Conservation (phyloP, 2,888 invertebrate species). For the Rapana venosa region DNA sequence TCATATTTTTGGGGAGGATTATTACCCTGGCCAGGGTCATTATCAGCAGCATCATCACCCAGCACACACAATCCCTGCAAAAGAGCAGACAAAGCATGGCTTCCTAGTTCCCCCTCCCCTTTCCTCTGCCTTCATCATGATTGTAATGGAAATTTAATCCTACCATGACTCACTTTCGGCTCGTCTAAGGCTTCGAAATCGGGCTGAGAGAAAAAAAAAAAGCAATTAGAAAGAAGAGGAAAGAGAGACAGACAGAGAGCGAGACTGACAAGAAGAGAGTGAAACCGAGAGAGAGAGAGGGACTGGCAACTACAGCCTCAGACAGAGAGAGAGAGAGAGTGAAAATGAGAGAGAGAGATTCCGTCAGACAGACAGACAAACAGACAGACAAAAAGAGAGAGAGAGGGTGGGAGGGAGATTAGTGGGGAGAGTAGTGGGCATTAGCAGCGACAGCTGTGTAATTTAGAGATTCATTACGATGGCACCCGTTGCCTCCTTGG, state of each 20-base stretch:
- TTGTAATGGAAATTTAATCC: constrained; percentile 37
- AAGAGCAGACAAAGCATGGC: background rate
- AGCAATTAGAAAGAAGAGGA: background rate
- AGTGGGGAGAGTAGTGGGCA: background rate
- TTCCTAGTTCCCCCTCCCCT: background rate
- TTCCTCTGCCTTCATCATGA: background rate
- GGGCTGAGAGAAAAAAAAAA: background rate
- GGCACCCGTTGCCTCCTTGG: background rate
- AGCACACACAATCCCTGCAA: background rate
- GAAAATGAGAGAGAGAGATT: background rate
- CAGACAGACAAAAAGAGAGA: background rate
- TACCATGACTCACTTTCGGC: constrained; percentile 15
- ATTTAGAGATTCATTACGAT: constrained; percentile 19
- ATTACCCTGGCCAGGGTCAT: background rate
- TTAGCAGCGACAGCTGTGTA: constrained; percentile 30
- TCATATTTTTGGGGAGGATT: no score
- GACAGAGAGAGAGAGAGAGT: background rate
- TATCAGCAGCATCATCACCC: background rate
- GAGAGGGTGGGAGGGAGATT: background rate
- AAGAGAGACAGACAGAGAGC: background rate
- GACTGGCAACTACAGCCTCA: no score
- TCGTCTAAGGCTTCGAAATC: constrained; percentile 11
- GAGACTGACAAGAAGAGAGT: background rate
- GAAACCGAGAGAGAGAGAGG: no score
- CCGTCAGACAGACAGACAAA: background rate